A percentile compares a stretch with the other conserved stretches of the same genome.
phyloP scores from a whole-genome alignment of 92 coral and sea anemone genomes.

The Pocillopora meandrina region DNA sequence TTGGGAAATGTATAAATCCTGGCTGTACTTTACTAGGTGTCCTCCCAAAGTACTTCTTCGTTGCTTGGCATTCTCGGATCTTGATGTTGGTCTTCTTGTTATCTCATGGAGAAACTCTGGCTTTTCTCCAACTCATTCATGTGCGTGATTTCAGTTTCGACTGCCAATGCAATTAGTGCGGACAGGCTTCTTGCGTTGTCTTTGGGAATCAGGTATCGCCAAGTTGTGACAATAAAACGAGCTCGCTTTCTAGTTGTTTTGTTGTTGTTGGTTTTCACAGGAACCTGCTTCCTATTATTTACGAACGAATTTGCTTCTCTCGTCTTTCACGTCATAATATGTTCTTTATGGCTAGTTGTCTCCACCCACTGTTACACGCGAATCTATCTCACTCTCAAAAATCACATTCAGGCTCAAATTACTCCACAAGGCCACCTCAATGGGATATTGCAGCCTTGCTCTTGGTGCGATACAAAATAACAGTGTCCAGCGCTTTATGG shows the following conservation, averaged over 20 bases:
- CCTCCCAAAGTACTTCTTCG: constrained; percentile 20
- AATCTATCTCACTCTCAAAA: background rate
- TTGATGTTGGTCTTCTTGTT: constrained; percentile 37
- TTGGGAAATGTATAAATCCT: constrained; percentile 3
- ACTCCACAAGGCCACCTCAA: background rate
- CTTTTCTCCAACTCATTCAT: background rate
- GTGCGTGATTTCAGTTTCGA: background rate
- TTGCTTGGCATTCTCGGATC: constrained; percentile 45
- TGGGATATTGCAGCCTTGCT: background rate
- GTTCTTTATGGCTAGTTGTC: background rate
- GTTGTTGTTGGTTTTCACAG: background rate
- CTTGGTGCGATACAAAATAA: constrained; percentile 1
- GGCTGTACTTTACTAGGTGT: background rate
- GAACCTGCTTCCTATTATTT: background rate
- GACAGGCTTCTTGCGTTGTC: constrained; percentile 20
- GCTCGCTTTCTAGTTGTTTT: background rate
- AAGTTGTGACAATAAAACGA: constrained; percentile 15
- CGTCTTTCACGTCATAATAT: background rate
- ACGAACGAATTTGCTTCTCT: background rate
- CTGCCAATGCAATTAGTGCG: constrained; percentile 1
- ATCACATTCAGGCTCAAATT: background rate
- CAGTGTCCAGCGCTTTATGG: background rate
- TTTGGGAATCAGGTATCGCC: background rate
- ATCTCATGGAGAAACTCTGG: background rate
- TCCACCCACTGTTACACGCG: background rate